Base-by-base conservation (phyloP, 2,113 vertebrate genomes). In the Micromys minutus region DNA sequence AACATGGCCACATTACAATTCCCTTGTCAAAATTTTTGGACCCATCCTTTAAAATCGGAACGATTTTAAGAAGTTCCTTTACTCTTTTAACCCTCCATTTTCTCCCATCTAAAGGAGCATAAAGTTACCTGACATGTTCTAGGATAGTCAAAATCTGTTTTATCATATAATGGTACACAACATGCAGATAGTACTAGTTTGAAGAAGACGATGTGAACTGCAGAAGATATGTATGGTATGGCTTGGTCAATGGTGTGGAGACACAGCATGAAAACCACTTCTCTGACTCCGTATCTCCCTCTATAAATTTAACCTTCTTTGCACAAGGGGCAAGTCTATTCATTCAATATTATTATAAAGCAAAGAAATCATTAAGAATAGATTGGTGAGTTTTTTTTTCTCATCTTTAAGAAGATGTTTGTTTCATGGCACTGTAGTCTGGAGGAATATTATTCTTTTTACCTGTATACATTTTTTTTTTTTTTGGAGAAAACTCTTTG, bases 41-140 rank as follows among this genome's bases (percentile, higher is more conserved):
- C 0, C 65, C 7, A 72, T 1, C 22, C 55, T 59, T 81, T 87
- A 91, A 88, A 92, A 91, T 89, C 13, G 69, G 55, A 94, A 15
- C 24, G 29, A 94, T 74, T 45, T 59, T 75, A 15, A 84, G 61
- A 88, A 83, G 11, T 50, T 16, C 34, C 13, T 84, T 79, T 83
- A 89, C 8, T 26, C 50, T n/a, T 34, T 52, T 93, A 92, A 94
- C 7, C 12, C 42, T 79, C 15, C 34, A 63, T 86, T 92, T 95
- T 90, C 57, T 90, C 36, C 57, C 45, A 67, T 93, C 69, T 79
- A 75, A 96, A 81, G 13, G 45, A 57, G 36, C 57, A 89, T 24
- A 86, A 69, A 92, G 93, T 93, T 24, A 75, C 4, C 5, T 19
- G 80, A 71, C 3, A 50, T 84, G 36, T 76, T 55, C 24, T 69